phyloP scores from a whole-genome alignment of 2,797 vertebrate genomes.

The Neosilurus mollespiculum region DNA sequence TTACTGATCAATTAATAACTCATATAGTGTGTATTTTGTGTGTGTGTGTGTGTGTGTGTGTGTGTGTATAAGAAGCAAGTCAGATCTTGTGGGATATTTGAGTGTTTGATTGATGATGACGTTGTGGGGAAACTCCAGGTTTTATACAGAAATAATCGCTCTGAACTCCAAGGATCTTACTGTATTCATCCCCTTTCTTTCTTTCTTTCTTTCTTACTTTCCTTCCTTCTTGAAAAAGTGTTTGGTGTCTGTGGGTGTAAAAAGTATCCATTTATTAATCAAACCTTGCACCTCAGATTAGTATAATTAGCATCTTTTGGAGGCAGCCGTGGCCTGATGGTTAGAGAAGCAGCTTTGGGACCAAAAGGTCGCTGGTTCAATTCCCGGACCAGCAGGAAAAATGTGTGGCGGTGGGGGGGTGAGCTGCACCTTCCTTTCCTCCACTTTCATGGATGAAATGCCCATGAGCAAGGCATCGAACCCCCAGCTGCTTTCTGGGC shows the following conservation, averaged over 20 bases:
- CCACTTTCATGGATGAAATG: no score
- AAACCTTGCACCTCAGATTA: neutral
- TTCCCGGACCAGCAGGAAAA: no score
- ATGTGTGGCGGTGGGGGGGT: no score
- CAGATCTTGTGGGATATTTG: neutral
- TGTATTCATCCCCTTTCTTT: neutral
- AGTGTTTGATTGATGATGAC: neutral
- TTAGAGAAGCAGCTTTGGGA: neutral
- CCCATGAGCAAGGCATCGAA: no score
- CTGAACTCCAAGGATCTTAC: neutral
- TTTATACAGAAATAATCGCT: neutral
- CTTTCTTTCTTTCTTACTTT: neutral
- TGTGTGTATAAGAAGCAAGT: neutral
- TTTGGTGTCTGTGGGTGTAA: no score
- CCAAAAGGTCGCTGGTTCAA: no score
- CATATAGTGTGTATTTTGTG: neutral
- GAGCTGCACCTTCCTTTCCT: no score
- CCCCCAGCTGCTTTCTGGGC: no score
- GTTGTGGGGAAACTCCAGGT: neutral
- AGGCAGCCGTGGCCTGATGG: neutral
- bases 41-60: constrained; percentile 1
- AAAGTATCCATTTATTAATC: neutral
- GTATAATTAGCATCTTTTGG: neutral
- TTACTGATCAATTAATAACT: neutral
- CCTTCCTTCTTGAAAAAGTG: no score